Percentiles rank a stretch among this genome's conserved stretches.
These are phyloP conservation scores for Prochilodus magdalenae DNA, from an alignment of 2,113 vertebrate species.

Conservation along the genomic window DNA sequence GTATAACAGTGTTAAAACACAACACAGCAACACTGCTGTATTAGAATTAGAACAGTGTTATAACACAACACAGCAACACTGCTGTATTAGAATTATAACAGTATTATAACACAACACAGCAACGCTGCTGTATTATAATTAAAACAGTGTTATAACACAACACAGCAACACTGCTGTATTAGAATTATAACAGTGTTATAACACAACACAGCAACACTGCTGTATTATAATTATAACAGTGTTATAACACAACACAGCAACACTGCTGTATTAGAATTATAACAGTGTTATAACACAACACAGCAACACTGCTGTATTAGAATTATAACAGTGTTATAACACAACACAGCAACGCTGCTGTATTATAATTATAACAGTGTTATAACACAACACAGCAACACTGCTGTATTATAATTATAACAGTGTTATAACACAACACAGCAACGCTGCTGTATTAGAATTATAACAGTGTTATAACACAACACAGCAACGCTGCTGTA, in stretches of 20 bases:
- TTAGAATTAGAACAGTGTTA: not conserved
- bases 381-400: not conserved
- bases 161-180: not conserved
- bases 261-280: too few species aligned
- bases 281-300: too few species aligned
- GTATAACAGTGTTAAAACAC: too few species aligned
- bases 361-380: too few species aligned
- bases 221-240: not conserved
- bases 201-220: not conserved
- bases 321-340: not conserved
- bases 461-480: too few species aligned
- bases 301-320: too few species aligned
- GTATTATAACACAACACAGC: not conserved
- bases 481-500: too few species aligned
- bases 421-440: not conserved
- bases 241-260: too few species aligned
- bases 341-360: not conserved
- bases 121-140: not conserved
- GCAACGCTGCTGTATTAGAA: too few species aligned
- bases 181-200: not conserved
- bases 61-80: not conserved
- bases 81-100: not conserved
- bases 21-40: not conserved
- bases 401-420: not conserved
- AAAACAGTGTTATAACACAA: not conserved